Evolutionary conservation across 2,113 vertebrate genomes (phyloP), one percentile per base, ranked within the genome.

Genomic region (Colossoma macropomum): DNA sequence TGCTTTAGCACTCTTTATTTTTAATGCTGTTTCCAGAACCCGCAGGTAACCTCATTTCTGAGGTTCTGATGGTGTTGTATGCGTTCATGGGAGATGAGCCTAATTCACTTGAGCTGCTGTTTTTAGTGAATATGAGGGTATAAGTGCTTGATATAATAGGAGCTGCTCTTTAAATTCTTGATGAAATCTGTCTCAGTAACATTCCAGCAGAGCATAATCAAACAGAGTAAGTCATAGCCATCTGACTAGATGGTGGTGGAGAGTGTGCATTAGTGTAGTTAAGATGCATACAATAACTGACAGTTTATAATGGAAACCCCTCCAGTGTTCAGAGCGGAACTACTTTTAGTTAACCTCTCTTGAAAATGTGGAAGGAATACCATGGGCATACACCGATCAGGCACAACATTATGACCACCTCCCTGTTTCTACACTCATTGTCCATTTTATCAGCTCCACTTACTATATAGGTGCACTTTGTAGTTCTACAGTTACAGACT

Each of bases 151-250:
- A 21, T 69, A 69, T 28, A 66, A 19, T 66, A 10, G 28, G 17
- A 66, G 63, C 63, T 23, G 30, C 66, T 69, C 28, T 69, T 69
- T 69, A 69, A 69, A 34, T 69, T 69, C 28, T 69, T 69, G 30
- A 62, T 62, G 59, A 62, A 69, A 69, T 69, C 28, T 69, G 30
- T 69, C 17, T 69, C 17, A 69, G 66, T 34, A 66, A 23, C 54
- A 56, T 56, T 15, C 12, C 27, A 11, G 16, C 8, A 6, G 59
- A 60, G 59, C 1, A n/a, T 60, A 25, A 17, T 10, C 59, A 25
- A 60, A 27, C 13, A 21, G 54, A 56, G 54, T 21, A 56, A 56
- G 54, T 23, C 19, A 23, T 23, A 23, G 54, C 23, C 21, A 0
- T 1, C 25, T 27, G n/a, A 15, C 63, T 34, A 30, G 12, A 21